Conservation (phyloP, 2,888 invertebrate genomes). For the Diadegma fenestrale region DNA sequence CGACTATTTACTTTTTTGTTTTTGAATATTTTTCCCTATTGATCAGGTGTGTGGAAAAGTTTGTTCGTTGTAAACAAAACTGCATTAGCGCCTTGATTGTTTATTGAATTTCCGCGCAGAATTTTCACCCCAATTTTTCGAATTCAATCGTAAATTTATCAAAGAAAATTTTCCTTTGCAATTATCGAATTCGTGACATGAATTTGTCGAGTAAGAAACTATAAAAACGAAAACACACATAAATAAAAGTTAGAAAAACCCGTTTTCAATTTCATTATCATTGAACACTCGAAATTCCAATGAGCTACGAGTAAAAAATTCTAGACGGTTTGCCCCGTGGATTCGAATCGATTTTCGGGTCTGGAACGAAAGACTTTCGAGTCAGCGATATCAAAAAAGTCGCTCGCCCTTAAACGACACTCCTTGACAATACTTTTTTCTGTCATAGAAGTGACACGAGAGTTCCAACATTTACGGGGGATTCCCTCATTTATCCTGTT, state of each 20-base stretch:
- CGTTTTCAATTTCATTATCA: neutral
- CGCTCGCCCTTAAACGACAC: neutral
- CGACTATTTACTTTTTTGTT: neutral
- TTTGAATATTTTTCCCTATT: neutral
- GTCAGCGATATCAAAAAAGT: neutral
- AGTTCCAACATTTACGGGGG: constrained; percentile 20
- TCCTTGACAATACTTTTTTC: neutral
- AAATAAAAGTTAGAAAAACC: neutral
- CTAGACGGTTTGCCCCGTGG: neutral
- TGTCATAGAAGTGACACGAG: constrained; percentile 28
- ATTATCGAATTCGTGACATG: no score
- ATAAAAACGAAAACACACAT: no score
- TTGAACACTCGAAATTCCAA: no score
- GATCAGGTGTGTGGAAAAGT: no score
- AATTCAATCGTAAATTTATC: no score
- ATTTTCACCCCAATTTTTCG: no score
- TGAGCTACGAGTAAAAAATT: neutral
- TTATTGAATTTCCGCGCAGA: no score
- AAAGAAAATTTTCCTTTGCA: no score
- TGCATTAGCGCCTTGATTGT: no score
- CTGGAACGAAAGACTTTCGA: neutral
- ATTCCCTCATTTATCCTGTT: constrained; percentile 49
- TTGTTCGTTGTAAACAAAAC: no score
- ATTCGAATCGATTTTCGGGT: neutral
- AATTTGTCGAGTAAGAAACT: no score